These are phyloP conservation scores for Tryphoninae sp. DNA, from an alignment of 2,888 invertebrate genomes.

Conservation along the genomic window DNA sequence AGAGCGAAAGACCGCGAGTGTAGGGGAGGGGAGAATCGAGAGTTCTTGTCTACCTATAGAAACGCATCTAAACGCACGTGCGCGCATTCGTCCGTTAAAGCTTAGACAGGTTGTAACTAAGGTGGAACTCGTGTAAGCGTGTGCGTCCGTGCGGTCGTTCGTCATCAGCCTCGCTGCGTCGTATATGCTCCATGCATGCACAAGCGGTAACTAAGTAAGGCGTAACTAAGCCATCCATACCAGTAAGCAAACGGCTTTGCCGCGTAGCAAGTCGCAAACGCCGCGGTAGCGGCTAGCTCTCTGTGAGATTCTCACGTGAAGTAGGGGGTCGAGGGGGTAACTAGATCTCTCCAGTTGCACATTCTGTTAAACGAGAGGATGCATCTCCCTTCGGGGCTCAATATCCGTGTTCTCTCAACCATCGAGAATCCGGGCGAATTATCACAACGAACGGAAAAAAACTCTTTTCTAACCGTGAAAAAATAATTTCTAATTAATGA, in stretches of 20 bases:
- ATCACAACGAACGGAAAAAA: neutral
- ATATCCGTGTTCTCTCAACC: conserved; percentile 24
- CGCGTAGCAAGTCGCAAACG: conserved; percentile 11
- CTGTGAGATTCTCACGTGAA: conserved; percentile 60
- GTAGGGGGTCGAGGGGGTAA: conserved; percentile 60
- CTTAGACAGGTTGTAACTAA: conserved; percentile 49
- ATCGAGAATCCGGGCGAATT: conserved; percentile 18
- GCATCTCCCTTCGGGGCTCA: conserved; percentile 21
- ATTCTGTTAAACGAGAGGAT: conserved; percentile 47
- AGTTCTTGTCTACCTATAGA: conserved; percentile 3
- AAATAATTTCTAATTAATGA: too few relatives aligned
- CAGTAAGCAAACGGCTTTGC: conserved; percentile 17
- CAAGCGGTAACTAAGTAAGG: conserved; percentile 59
- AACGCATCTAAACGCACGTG: conserved; percentile 24
- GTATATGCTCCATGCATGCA: conserved; percentile 4
- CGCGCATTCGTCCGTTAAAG: conserved; percentile 59
- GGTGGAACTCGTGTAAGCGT: conserved; percentile 34
- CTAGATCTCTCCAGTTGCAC: conserved; percentile 55
- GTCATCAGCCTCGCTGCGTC: conserved; percentile 21
- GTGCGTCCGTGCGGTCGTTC: conserved; percentile 18
- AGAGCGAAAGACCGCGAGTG: neutral
- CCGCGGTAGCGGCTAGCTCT: conserved; percentile 45
- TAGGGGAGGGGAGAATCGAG: conserved; percentile 4
- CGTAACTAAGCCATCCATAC: conserved; percentile 62
- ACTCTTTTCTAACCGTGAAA: too few relatives aligned